phyloP scores from a whole-genome alignment of 1,140 invertebrate species.

The Drosophila tristis region DNA sequence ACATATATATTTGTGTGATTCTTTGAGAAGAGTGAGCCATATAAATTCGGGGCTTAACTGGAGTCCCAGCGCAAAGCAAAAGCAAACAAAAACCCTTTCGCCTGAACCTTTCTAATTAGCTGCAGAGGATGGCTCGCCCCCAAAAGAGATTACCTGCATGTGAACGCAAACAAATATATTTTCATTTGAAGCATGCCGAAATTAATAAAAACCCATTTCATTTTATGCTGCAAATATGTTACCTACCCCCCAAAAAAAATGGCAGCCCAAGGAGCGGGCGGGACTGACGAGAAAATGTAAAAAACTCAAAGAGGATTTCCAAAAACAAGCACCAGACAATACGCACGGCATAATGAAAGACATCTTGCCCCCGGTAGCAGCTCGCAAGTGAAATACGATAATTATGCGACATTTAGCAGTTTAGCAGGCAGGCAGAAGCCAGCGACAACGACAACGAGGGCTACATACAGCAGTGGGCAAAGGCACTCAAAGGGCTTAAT shows the following conservation, averaged over 20 bases:
- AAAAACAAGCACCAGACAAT: slow-evolving; percentile 54
- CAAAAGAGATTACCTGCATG: neutral
- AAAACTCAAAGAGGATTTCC: slow-evolving; percentile 29
- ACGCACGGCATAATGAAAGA: slow-evolving; percentile 62
- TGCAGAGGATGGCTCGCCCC: slow-evolving; percentile 12
- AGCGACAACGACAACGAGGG: slow-evolving; percentile 13
- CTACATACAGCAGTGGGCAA: too few relatives aligned
- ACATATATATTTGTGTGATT: neutral
- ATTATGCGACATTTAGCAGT: slow-evolving; percentile 81
- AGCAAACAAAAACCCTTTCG: slow-evolving; percentile 8
- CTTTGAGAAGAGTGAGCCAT: neutral
- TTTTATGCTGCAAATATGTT: slow-evolving; percentile 71
- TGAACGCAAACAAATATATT: slow-evolving; percentile 25
- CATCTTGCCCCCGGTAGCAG: slow-evolving; percentile 28
- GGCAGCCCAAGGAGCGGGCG: too few relatives aligned
- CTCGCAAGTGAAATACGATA: slow-evolving; percentile 72
- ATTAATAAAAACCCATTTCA: slow-evolving; percentile 74
- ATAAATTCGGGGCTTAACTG: slow-evolving; percentile 11
- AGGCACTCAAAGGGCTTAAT: slow-evolving; percentile 61
- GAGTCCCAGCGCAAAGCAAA: neutral
- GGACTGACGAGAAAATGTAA: slow-evolving; percentile 20
- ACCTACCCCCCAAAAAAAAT: slow-evolving; percentile 2
- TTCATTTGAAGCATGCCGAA: slow-evolving; percentile 48
- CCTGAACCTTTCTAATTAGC: slow-evolving; percentile 54
- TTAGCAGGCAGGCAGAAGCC: slow-evolving; percentile 58